phyloP scores from a whole-genome alignment of 2,113 vertebrate genomes.

The Pedionomus torquatus region DNA sequence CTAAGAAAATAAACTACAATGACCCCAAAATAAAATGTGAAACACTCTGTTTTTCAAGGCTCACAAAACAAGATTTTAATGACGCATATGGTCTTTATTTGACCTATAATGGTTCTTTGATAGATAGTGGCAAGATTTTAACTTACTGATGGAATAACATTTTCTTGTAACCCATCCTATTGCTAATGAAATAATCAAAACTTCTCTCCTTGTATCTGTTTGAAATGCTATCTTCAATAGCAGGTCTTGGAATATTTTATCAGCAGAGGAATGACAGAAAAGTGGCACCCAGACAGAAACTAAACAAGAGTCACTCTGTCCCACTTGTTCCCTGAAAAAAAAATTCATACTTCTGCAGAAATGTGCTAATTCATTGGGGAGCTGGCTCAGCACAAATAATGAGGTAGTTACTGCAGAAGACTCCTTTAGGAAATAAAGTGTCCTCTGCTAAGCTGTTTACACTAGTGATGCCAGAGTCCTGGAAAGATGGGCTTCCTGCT shows the following conservation, averaged over 20 bases:
- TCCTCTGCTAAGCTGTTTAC: background rate
- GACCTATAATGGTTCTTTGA: constrained; percentile 3
- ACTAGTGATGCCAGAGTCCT: background rate
- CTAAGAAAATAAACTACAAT: constrained; percentile 48
- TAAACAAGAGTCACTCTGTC: background rate
- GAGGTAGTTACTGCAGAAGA: background rate
- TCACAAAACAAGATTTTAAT: constrained; percentile 19
- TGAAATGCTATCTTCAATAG: background rate
- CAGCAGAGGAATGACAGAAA: background rate
- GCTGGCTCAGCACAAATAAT: background rate
- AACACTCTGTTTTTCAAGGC: background rate
- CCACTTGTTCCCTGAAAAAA: background rate
- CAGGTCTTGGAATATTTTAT: background rate
- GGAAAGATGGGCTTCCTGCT: background rate
- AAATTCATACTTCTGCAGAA: background rate
- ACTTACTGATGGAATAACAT: background rate
- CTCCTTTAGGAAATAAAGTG: background rate
- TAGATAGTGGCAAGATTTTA: background rate
- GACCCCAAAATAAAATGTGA: constrained; percentile 33
- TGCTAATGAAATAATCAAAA: background rate
- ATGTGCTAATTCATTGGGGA: background rate
- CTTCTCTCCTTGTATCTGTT: background rate
- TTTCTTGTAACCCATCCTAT: background rate
- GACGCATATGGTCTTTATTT: constrained; percentile 27
- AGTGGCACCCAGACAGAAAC: background rate